phyloP scores from a whole-genome alignment of 2,113 vertebrate species.

The Hiodon alosoides region DNA sequence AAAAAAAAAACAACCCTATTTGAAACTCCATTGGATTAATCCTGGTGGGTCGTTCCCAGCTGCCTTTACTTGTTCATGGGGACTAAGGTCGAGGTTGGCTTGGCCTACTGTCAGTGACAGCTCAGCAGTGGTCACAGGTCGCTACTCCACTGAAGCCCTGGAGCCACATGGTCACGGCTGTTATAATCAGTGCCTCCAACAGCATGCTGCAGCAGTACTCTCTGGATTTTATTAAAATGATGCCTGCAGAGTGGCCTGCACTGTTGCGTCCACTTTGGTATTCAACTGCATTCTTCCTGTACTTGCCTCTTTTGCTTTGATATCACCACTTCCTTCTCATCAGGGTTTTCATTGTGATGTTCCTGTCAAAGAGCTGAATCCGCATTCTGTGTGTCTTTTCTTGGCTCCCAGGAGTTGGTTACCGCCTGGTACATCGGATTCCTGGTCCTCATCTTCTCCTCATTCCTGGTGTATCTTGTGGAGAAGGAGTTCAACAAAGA shows the following conservation, averaged over 20 bases:
- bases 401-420: slow-evolving; percentile 80
- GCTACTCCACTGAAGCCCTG: too few relatives aligned
- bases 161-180: not conserved
- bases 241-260: not conserved
- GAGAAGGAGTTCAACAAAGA: slow-evolving; percentile 95
- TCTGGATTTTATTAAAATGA: not conserved
- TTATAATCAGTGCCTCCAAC: not conserved
- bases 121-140: too few relatives aligned
- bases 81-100: not conserved
- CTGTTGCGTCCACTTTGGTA: not conserved
- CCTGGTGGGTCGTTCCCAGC: not conserved
- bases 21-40: not conserved
- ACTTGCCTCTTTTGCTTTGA: slow-evolving; percentile 21
- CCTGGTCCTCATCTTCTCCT: slow-evolving; percentile 97
- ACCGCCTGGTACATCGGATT: slow-evolving; percentile 99
- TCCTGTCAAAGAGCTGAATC: not conserved
- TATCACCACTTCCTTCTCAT: not conserved
- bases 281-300: not conserved
- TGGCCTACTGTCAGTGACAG: not conserved
- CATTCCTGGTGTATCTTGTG: slow-evolving; percentile 96
- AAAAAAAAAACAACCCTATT: too few relatives aligned
- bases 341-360: not conserved
- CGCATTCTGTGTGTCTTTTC: slow-evolving; percentile 14
- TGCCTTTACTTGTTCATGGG: not conserved
- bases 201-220: not conserved